A percentile compares a stretch with the other conserved stretches of the same genome.
Evolutionary conservation across 2,113 vertebrate species (phyloP).

Genomic region (Artemisiospiza belli): DNA sequence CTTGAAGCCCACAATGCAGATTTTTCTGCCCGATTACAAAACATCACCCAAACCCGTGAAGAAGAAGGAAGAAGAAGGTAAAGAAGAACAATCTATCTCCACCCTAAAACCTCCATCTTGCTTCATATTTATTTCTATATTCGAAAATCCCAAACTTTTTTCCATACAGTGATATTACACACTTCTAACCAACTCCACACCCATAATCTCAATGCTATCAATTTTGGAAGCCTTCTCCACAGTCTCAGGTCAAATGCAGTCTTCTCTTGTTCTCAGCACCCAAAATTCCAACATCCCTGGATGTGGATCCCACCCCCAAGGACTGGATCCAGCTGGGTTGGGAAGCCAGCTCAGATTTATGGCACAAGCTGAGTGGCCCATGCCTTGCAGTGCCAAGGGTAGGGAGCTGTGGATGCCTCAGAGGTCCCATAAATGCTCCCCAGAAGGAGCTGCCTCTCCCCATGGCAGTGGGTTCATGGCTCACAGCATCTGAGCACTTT

Average conservation of each 20-base stretch:
- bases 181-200: too few species aligned
- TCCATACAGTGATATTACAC: too few species aligned
- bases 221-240: background rate
- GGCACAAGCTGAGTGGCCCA: background rate
- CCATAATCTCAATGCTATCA: background rate
- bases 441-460: background rate
- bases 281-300: background rate
- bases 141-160: too few species aligned
- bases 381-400: background rate
- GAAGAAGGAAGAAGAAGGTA: too few species aligned
- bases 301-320: background rate
- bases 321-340: background rate
- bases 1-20: rapidly evolving
- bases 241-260: background rate
- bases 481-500: background rate
- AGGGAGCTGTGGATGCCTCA: background rate
- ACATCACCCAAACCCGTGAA: too few species aligned
- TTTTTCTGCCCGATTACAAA: background rate
- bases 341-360: background rate
- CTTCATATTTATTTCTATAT: too few species aligned
- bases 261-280: background rate
- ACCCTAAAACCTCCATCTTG: too few species aligned
- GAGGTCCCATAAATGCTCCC: background rate
- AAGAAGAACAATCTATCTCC: too few species aligned
- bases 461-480: background rate